Evolutionary conservation across 2,113 vertebrate species (phyloP).

Genomic region (Datnioides undecimradiatus): DNA sequence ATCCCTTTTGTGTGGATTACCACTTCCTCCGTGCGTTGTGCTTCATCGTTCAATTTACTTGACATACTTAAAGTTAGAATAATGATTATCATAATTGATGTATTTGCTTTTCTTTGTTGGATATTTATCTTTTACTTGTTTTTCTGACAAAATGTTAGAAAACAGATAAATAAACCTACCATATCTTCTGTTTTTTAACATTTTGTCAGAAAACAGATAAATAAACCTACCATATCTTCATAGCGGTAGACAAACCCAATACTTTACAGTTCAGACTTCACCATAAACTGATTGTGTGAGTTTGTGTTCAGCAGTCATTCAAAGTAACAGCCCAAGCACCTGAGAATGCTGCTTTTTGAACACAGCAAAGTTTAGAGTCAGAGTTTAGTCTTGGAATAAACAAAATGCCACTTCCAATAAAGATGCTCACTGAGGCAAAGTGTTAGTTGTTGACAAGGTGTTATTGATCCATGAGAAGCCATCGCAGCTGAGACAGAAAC

Average conservation of each 20-base stretch:
- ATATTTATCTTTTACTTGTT: no score
- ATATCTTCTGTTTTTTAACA: no score
- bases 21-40: neutral
- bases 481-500: constrained; percentile 9
- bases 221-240: no score
- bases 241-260: neutral
- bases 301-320: neutral
- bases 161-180: no score
- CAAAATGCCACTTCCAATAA: constrained; percentile 11
- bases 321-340: no score
- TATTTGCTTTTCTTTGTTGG: no score
- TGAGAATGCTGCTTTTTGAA: neutral
- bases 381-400: neutral
- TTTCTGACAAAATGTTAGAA: no score
- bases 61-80: neutral
- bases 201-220: no score
- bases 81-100: no score
- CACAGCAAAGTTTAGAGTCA: accelerated
- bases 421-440: neutral
- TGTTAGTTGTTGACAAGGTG: constrained; percentile 6
- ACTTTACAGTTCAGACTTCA: neutral
- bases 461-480: constrained; percentile 29
- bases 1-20: neutral
- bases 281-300: neutral
- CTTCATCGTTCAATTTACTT: neutral